Conservation (phyloP, 2,113 vertebrate species). For the Pterophyllum scalare region DNA sequence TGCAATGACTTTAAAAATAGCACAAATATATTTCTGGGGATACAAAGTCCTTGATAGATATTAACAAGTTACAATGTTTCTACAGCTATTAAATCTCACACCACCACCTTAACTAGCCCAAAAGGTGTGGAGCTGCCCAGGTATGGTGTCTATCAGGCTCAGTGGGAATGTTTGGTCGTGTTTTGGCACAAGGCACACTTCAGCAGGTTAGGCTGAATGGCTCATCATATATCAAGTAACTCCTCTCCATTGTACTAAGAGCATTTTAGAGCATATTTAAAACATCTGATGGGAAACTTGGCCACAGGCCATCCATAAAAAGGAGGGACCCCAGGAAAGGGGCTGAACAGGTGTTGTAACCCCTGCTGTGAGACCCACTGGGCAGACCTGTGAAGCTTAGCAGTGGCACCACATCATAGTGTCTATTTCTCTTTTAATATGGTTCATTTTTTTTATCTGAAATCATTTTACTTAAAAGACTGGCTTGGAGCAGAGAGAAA, state of each 20-base stretch:
- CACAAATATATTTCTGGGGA: neutral
- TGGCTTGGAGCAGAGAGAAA: neutral
- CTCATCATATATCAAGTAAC: slow-evolving; percentile 17
- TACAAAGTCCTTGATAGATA: neutral
- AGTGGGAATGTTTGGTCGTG: slow-evolving; percentile 24
- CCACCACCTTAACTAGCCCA: neutral
- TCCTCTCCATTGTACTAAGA: slow-evolving; percentile 24
- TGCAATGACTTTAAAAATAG: neutral
- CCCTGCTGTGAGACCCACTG: slow-evolving; percentile 68
- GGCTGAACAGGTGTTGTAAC: slow-evolving; percentile 58
- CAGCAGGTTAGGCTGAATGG: neutral
- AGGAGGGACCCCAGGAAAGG: slow-evolving; percentile 47
- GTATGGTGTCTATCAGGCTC: neutral
- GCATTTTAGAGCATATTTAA: slow-evolving; percentile 45
- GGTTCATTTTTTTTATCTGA: neutral
- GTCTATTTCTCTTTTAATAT: neutral
- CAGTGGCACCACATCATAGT: slow-evolving; percentile 41
- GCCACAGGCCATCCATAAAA: slow-evolving; percentile 65
- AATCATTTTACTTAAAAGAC: neutral
- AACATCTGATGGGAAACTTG: slow-evolving; percentile 41
- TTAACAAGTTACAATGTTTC: neutral
- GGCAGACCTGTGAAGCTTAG: slow-evolving; percentile 44
- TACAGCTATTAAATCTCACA: neutral
- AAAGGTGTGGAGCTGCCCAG: neutral
- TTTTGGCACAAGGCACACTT: slow-evolving; percentile 21